Conservation (phyloP, 1,140 invertebrate genomes). For the Lepidurus packardi region DNA sequence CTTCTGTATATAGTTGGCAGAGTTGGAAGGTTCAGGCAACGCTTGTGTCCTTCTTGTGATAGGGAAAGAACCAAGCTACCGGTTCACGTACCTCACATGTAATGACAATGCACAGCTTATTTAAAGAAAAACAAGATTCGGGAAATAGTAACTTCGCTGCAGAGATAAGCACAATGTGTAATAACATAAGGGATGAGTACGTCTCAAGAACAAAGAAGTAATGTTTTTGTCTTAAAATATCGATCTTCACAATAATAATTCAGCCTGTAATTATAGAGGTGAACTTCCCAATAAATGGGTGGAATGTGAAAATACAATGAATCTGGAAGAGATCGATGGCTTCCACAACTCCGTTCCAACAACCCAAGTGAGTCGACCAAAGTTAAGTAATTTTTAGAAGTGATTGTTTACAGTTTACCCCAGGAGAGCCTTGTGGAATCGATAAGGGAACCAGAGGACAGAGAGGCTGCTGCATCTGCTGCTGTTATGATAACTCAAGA, state of each 20-base stretch:
- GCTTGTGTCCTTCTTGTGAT: not conserved
- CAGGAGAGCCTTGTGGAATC: not conserved
- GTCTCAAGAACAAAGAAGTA: not conserved
- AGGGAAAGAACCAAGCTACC: not conserved
- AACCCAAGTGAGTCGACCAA: constrained; percentile 4
- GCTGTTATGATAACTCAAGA: no score
- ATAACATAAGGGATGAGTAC: not conserved
- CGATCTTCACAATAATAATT: not conserved
- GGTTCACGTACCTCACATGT: not conserved
- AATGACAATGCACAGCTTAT: not conserved
- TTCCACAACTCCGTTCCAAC: not conserved
- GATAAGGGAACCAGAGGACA: not conserved
- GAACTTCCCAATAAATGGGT: constrained; percentile 5
- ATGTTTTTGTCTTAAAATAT: not conserved
- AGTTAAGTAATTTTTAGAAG: not conserved
- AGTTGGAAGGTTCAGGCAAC: not conserved
- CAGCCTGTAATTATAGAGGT: not conserved
- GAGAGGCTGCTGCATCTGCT: not conserved
- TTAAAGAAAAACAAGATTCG: not conserved
- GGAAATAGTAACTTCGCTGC: not conserved
- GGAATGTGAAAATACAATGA: not conserved
- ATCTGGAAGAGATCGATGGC: constrained; percentile 4
- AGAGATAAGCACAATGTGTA: not conserved
- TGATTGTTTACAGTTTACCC: not conserved
- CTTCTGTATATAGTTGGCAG: not conserved